Percentiles rank a stretch among this genome's conserved stretches.
Conservation (phyloP, 2,888 invertebrate genomes). For the Poecilus cupreus region DNA sequence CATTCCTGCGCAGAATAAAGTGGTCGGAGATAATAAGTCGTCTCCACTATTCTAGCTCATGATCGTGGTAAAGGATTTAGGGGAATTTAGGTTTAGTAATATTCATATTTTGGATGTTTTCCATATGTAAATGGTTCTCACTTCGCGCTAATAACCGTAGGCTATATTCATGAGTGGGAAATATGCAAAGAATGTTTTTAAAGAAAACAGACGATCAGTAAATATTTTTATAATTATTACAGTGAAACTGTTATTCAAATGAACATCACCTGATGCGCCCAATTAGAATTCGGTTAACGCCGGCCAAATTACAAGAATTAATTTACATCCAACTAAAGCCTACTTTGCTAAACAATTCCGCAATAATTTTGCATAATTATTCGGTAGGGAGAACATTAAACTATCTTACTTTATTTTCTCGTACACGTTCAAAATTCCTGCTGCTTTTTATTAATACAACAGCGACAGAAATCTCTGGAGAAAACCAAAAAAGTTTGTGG, state of each 20-base stretch:
- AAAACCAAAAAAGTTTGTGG: too few species aligned
- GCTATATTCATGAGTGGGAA: too few species aligned
- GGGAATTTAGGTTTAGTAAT: background rate
- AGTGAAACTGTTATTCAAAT: too few species aligned
- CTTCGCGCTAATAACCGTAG: too few species aligned
- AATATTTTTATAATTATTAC: too few species aligned
- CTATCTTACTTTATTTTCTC: too few species aligned
- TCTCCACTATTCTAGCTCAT: background rate
- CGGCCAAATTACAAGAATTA: background rate
- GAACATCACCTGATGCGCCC: background rate
- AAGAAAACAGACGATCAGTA: too few species aligned
- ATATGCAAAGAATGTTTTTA: too few species aligned
- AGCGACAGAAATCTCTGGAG: too few species aligned
- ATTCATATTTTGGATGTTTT: constrained; percentile 8
- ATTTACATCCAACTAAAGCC: background rate
- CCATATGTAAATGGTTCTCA: background rate
- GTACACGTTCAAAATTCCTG: too few species aligned
- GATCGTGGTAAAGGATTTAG: constrained; percentile 3
- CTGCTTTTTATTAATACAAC: too few species aligned
- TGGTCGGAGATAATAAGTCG: background rate
- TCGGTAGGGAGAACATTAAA: constrained; percentile 3
- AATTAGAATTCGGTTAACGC: background rate
- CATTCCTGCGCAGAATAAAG: background rate
- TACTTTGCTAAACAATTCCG: background rate
- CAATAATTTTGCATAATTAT: constrained; percentile 31